Evolutionary conservation across 2,888 invertebrate genomes (phyloP).

Genomic region (Brachynemurus nebulosus): DNA sequence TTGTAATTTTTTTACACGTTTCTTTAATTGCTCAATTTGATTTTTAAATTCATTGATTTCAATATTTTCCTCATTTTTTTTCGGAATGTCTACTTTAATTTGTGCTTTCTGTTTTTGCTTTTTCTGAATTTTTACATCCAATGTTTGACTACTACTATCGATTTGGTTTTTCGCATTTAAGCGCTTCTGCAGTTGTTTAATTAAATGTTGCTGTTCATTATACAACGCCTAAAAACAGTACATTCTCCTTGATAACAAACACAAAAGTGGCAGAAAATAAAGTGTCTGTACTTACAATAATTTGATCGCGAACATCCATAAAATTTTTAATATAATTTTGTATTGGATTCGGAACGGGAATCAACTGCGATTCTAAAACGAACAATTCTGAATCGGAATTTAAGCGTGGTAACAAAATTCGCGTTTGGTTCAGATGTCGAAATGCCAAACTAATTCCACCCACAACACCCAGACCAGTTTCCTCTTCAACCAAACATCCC

Average conservation of each 20-base stretch:
- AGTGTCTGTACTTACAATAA: not conserved
- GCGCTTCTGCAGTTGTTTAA: not conserved
- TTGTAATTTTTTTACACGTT: not conserved
- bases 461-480: slow-evolving; percentile 20
- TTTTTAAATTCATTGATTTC: not conserved
- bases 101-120: too few relatives aligned
- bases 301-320: slow-evolving; percentile 14
- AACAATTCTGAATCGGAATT: slow-evolving; percentile 22
- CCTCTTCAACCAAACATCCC: slow-evolving; percentile 24
- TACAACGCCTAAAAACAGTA: not conserved
- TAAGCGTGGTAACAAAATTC: slow-evolving; percentile 24
- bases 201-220: not conserved
- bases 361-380: slow-evolving; percentile 24
- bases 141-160: too few relatives aligned
- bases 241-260: too few relatives aligned
- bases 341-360: slow-evolving; percentile 23
- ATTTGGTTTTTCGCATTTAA: not conserved
- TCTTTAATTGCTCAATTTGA: not conserved
- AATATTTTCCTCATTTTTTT: not conserved
- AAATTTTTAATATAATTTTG: slow-evolving; percentile 24
- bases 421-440: slow-evolving; percentile 23
- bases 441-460: slow-evolving; percentile 23
- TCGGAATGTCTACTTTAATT: too few relatives aligned
- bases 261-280: not conserved
- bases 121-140: not conserved